Evolutionary conservation across 2,888 invertebrate genomes (phyloP).

Genomic region (Cryptus armator): DNA sequence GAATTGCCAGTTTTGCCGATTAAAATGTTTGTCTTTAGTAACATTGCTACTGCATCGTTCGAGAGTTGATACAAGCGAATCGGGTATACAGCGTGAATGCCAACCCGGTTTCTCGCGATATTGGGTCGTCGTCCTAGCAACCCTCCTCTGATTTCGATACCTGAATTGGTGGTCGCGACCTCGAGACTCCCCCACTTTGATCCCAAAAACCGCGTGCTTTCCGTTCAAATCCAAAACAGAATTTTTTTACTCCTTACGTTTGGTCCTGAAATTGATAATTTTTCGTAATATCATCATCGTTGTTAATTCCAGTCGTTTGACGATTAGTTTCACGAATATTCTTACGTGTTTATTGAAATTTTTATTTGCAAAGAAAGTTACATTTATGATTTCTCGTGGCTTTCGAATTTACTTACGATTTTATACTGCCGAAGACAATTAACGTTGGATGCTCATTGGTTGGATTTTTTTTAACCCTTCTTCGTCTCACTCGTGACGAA

Average conservation of each 20-base stretch:
- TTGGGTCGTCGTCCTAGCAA: conserved; percentile 69
- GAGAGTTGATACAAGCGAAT: conserved; percentile 5
- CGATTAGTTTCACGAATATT: background rate
- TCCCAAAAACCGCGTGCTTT: conserved; percentile 48
- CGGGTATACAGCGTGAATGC: conserved; percentile 12
- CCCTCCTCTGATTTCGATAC: conserved; percentile 65
- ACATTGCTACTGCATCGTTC: background rate
- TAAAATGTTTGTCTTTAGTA: background rate
- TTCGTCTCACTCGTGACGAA: conserved; percentile 43
- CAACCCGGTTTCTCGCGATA: conserved; percentile 58
- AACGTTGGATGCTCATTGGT: background rate
- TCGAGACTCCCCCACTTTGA: conserved; percentile 77
- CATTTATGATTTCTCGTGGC: background rate
- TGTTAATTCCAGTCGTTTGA: background rate
- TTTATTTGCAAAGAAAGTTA: background rate
- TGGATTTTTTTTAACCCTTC: conserved; percentile 13
- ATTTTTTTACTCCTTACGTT: background rate
- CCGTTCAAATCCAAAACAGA: conserved; percentile 24
- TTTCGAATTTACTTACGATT: background rate
- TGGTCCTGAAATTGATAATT: background rate
- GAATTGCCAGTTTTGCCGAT: background rate
- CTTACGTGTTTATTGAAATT: background rate
- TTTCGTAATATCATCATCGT: conserved; percentile 6
- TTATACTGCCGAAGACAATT: background rate
- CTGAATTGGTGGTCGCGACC: conserved; percentile 73